Conservation (phyloP, 2,888 invertebrate species). For the Amphipyra berbera region DNA sequence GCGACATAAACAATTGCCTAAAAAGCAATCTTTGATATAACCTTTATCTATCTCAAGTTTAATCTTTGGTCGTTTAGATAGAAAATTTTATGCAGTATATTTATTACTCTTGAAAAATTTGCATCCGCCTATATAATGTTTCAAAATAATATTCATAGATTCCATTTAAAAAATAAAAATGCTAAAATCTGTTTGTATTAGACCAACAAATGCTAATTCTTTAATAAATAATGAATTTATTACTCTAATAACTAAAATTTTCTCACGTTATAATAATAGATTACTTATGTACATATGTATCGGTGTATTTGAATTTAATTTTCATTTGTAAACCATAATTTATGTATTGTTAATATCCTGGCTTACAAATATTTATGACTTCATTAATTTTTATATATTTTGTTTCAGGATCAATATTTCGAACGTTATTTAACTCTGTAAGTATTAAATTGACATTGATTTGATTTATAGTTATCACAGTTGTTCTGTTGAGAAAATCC, state of each 20-base stretch:
- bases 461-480: background rate
- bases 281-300: conserved; percentile 6
- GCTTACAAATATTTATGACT: conserved; percentile 18
- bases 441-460: conserved; percentile 67
- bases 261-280: conserved; percentile 19
- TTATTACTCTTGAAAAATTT: background rate
- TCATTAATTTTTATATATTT: conserved; percentile 36
- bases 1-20: background rate
- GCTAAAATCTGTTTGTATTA: too few relatives aligned
- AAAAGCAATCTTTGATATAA: conserved; percentile 11
- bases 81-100: background rate
- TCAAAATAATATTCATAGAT: conserved; percentile 6
- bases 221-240: conserved; percentile 21
- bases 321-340: conserved; percentile 11
- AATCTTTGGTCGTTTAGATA: conserved; percentile 26
- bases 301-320: conserved; percentile 10
- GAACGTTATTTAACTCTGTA: conserved; percentile 87
- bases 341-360: conserved; percentile 1
- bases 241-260: background rate
- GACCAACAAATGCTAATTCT: conserved; percentile 12
- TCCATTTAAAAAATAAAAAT: background rate
- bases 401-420: conserved; percentile 86
- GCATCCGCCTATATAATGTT: background rate
- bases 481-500: background rate
- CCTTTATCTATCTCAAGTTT: conserved; percentile 16